Percentiles rank a stretch among this genome's conserved stretches.
phyloP scores from a whole-genome alignment of 2,113 vertebrate species.

The Zonotrichia leucophrys region DNA sequence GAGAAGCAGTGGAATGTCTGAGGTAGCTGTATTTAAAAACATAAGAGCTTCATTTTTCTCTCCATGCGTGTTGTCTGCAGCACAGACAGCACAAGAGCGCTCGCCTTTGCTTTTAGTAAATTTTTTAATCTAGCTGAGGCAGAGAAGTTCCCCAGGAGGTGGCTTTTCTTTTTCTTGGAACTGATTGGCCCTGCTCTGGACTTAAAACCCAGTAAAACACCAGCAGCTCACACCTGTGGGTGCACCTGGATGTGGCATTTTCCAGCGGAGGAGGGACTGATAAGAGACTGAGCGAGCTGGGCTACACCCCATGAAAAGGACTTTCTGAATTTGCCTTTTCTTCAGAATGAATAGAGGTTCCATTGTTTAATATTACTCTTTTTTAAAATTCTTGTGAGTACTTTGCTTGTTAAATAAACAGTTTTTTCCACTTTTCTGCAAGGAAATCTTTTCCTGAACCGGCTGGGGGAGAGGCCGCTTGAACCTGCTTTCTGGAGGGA shows the following conservation, averaged over 20 bases:
- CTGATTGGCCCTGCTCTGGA: background rate
- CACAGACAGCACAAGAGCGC: background rate
- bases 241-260: background rate
- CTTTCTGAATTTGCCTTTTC: background rate
- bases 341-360: background rate
- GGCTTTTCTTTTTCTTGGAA: background rate
- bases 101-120: background rate
- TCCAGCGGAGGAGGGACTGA: background rate
- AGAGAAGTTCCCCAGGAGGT: background rate
- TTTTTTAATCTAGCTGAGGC: background rate
- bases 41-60: background rate
- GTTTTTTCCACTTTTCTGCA: background rate
- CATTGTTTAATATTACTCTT: background rate
- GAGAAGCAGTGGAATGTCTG: background rate
- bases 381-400: background rate
- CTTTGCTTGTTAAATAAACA: background rate
- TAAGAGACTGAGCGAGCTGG: background rate
- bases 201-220: background rate
- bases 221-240: background rate
- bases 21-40: background rate
- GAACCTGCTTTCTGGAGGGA: background rate
- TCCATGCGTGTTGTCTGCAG: background rate
- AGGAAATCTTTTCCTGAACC: background rate
- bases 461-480: accelerated
- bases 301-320: background rate